Conservation (phyloP, 92 coral and sea anemone genomes). For the Montipora capitata region DNA sequence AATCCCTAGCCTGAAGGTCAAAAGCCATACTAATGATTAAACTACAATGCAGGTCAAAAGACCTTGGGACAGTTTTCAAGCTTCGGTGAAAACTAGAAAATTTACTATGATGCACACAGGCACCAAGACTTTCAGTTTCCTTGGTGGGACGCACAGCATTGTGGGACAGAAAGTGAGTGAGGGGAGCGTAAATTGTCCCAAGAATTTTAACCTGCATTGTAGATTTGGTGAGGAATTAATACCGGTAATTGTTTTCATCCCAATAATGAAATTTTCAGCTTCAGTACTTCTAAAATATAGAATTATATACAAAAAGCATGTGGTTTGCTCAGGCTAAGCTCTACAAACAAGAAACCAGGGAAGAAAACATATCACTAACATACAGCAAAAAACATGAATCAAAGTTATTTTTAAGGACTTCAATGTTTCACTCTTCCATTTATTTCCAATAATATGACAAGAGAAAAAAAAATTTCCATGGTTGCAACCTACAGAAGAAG, state of each 20-base stretch:
- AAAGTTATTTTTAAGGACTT: neutral
- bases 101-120: neutral
- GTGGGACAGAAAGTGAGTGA: neutral
- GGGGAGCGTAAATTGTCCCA: too few species aligned
- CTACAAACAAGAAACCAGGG: neutral
- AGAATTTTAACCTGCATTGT: neutral
- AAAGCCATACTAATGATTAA: neutral
- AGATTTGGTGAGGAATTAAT: neutral
- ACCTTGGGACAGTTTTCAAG: neutral
- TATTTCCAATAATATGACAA: neutral
- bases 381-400: neutral
- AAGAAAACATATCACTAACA: too few species aligned
- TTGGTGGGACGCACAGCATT: neutral
- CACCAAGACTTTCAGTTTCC: neutral
- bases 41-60: slow-evolving; percentile 6
- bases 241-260: neutral
- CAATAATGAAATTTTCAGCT: neutral
- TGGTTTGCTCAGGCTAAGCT: slow-evolving; percentile 5
- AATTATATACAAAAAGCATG: neutral
- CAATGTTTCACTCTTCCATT: neutral
- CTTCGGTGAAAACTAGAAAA: neutral
- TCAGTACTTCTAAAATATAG: neutral
- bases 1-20: neutral
- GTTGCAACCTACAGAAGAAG: neutral
- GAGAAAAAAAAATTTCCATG: neutral